Percentiles rank a stretch among this genome's conserved stretches.
Conservation (phyloP, 2,797 vertebrate genomes). For the Malurus leucopterus region DNA sequence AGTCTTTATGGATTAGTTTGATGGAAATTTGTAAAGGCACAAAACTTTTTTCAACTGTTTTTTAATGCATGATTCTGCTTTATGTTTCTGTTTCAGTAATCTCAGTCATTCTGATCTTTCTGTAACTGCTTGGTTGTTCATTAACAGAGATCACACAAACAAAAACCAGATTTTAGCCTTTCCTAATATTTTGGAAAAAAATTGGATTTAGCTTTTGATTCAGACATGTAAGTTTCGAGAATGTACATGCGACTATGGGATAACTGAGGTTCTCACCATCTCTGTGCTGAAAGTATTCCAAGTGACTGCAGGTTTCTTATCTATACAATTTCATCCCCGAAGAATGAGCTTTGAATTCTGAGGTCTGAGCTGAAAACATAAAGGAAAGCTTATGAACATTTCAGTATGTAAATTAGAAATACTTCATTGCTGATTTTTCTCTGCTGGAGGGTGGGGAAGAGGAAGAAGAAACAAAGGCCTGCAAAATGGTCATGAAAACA, state of each 20-base stretch:
- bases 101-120: neutral
- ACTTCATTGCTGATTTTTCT: neutral
- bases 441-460: neutral
- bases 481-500: neutral
- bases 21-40: neutral
- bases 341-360: slow-evolving; percentile 28
- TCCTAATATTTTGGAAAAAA: neutral
- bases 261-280: neutral
- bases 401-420: slow-evolving; percentile 18
- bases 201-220: neutral
- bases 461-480: neutral
- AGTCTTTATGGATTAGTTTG: neutral
- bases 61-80: neutral
- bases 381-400: slow-evolving; percentile 22
- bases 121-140: neutral
- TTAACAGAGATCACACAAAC: neutral
- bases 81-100: neutral
- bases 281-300: neutral
- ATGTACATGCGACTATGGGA: fast-evolving
- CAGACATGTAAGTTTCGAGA: neutral
- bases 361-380: slow-evolving; percentile 36
- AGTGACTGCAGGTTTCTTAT: neutral
- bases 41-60: neutral
- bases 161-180: neutral
- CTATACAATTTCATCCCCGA: slow-evolving; percentile 29